These are phyloP conservation scores for Drosophila subobscura DNA, from an alignment of 1,140 invertebrate genomes.

Conservation along the genomic window DNA sequence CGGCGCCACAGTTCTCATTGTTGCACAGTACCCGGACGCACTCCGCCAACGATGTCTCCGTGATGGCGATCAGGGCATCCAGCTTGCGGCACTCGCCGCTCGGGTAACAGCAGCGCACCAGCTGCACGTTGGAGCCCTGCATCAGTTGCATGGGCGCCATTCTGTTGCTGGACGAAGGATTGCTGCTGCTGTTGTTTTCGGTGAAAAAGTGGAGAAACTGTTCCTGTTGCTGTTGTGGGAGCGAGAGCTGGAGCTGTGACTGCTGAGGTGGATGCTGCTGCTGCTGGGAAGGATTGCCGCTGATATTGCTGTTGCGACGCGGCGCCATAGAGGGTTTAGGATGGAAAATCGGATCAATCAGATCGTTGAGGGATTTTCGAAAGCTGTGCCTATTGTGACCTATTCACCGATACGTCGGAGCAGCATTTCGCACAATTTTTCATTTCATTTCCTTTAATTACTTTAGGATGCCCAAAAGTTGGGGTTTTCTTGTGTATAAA, in stretches of 20 bases:
- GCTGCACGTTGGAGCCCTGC: slow-evolving; percentile 51
- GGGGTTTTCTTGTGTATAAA: slow-evolving; percentile 31
- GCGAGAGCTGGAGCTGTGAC: slow-evolving; percentile 26
- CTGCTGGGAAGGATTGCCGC: slow-evolving; percentile 43
- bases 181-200: slow-evolving; percentile 21
- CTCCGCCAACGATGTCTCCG: slow-evolving; percentile 91
- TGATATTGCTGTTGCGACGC: slow-evolving; percentile 62
- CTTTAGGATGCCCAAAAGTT: slow-evolving; percentile 7
- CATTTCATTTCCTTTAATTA: slow-evolving; percentile 11
- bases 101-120: slow-evolving; percentile 90
- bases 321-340: slow-evolving; percentile 71
- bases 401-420: slow-evolving; percentile 11
- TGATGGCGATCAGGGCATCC: slow-evolving; percentile 87
- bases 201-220: slow-evolving; percentile 44
- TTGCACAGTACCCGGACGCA: slow-evolving; percentile 96
- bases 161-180: slow-evolving; percentile 8
- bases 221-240: slow-evolving; percentile 45
- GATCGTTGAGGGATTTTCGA: background rate
- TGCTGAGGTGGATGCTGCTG: slow-evolving; percentile 46
- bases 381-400: too few relatives aligned
- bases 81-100: slow-evolving; percentile 90
- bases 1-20: slow-evolving; percentile 94
- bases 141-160: slow-evolving; percentile 73
- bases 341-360: background rate
- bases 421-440: slow-evolving; percentile 1